A percentile compares a stretch with the other conserved stretches of the same genome.
Evolutionary conservation across 2,797 vertebrate species (phyloP).

Genomic region (Lithobates pipiens): DNA sequence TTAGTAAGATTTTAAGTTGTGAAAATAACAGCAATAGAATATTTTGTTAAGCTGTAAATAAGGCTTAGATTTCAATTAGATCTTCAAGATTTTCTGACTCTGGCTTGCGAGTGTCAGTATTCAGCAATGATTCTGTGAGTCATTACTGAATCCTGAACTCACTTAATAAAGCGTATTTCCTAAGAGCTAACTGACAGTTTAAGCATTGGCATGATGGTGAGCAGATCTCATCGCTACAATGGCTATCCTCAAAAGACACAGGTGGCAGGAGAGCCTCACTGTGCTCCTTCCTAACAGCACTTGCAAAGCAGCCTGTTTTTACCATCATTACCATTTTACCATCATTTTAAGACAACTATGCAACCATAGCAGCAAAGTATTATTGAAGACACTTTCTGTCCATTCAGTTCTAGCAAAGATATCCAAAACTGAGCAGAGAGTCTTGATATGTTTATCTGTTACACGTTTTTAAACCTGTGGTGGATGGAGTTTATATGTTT

Average conservation of each 20-base stretch:
- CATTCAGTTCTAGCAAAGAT: background rate
- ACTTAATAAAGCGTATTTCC: background rate
- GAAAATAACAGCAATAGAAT: background rate
- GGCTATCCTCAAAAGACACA: background rate
- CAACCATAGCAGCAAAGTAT: background rate
- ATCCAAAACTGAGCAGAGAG: background rate
- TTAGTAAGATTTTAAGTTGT: too few relatives aligned
- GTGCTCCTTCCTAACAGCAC: too few relatives aligned
- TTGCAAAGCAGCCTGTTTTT: background rate
- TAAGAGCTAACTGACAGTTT: background rate
- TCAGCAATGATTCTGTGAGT: background rate
- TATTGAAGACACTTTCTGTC: background rate
- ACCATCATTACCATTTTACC: background rate
- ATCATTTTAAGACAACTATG: background rate
- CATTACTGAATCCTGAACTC: background rate
- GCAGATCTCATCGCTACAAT: background rate
- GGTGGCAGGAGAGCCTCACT: too few relatives aligned
- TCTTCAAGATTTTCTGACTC: background rate
- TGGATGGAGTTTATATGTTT: constrained; percentile 7
- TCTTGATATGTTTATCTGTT: background rate
- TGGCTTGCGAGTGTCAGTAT: background rate
- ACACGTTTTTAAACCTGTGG: background rate
- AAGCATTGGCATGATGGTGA: background rate
- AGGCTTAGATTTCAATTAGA: background rate
- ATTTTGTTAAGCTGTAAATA: background rate